These are phyloP conservation scores for Centropristis striata DNA, from an alignment of 2,113 vertebrate genomes.

Conservation along the genomic window DNA sequence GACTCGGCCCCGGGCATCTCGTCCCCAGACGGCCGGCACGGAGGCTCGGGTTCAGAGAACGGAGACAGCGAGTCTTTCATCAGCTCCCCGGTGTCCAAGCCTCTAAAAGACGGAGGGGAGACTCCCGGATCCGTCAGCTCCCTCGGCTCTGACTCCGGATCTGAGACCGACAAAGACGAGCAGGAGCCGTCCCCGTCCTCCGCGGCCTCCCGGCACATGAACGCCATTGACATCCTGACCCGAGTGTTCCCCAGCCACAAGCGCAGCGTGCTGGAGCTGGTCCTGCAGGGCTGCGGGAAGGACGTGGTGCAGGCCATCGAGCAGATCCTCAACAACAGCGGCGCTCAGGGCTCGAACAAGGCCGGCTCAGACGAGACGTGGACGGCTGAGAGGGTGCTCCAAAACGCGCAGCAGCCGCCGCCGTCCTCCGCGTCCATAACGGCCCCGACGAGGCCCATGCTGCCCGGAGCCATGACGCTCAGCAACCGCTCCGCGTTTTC, in stretches of 20 bases:
- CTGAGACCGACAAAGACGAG: conserved; percentile 96
- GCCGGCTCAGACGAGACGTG: conserved; percentile 87
- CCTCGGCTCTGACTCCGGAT: conserved; percentile 95
- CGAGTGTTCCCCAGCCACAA: conserved; percentile 98
- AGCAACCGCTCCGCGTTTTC: conserved; percentile 98
- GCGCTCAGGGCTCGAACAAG: conserved; percentile 77
- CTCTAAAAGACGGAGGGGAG: conserved; percentile 89
- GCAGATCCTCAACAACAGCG: conserved; percentile 97
- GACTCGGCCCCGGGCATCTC: conserved; percentile 93
- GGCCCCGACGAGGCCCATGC: conserved; percentile 86
- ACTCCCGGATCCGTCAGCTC: conserved; percentile 93
- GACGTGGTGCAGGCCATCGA: conserved; percentile 99
- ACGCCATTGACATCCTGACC: conserved; percentile 97
- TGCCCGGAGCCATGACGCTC: conserved; percentile 94
- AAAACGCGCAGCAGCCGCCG: conserved; percentile 84
- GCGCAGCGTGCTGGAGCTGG: conserved; percentile 96
- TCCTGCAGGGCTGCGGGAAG: conserved; percentile 96
- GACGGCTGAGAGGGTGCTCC: conserved; percentile 89
- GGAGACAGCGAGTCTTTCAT: conserved; percentile 94
- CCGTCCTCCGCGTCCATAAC: conserved; percentile 82
- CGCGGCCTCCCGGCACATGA: conserved; percentile 91
- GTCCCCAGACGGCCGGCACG: conserved; percentile 92
- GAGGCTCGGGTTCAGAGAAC: conserved; percentile 94
- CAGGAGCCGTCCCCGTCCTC: conserved; percentile 89
- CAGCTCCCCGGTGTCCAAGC: conserved; percentile 91